Evolutionary conservation across 2,888 invertebrate genomes (phyloP).

Genomic region (Drosophila affinis): DNA sequence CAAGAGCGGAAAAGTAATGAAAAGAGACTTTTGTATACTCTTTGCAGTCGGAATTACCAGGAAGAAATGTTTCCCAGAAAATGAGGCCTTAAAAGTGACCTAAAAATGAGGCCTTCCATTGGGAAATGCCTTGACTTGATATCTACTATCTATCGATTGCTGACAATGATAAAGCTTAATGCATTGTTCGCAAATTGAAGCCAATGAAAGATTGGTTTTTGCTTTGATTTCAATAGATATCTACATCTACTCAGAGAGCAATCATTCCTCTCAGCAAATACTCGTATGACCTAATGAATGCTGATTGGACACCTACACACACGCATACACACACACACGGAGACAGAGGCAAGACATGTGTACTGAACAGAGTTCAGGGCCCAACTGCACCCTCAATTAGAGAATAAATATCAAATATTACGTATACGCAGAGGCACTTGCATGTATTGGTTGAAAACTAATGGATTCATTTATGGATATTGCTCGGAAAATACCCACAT

Average conservation of each 20-base stretch:
- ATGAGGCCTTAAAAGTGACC: background rate
- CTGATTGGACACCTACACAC: background rate
- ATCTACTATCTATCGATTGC: too few relatives aligned
- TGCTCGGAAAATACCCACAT: constrained; percentile 40
- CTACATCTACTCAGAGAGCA: too few relatives aligned
- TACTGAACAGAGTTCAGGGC: constrained; percentile 11
- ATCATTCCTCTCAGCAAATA: too few relatives aligned
- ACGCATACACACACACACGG: too few relatives aligned
- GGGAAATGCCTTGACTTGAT: too few relatives aligned
- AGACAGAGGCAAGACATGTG: background rate
- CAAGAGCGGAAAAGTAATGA: background rate
- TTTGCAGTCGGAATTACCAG: background rate
- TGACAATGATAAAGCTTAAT: too few relatives aligned
- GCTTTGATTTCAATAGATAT: too few relatives aligned
- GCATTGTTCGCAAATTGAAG: too few relatives aligned
- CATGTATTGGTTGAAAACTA: constrained; percentile 18
- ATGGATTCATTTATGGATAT: constrained; percentile 46
- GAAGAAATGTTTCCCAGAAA: background rate
- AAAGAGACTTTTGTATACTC: background rate
- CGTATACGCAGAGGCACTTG: constrained; percentile 41
- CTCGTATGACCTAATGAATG: background rate
- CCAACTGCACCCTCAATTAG: constrained; percentile 62
- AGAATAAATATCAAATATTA: constrained; percentile 47
- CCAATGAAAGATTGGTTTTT: too few relatives aligned
- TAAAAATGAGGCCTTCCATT: too few relatives aligned